phyloP scores from a whole-genome alignment of 2,797 vertebrate genomes.

The Scolopax rusticola region DNA sequence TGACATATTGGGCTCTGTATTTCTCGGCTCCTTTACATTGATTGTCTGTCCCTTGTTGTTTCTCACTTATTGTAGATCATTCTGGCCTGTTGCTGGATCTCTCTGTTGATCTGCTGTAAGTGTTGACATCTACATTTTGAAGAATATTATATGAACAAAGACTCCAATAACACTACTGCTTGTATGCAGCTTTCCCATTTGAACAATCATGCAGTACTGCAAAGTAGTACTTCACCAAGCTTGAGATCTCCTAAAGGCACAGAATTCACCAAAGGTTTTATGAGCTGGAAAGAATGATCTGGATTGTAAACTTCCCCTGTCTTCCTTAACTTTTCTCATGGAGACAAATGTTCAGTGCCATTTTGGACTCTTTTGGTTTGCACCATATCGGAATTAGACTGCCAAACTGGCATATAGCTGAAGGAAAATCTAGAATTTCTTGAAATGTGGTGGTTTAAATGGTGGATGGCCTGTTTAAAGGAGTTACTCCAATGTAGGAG shows the following conservation, averaged over 20 bases:
- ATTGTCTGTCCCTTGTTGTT: background rate
- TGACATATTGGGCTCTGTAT: background rate
- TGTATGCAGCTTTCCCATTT: background rate
- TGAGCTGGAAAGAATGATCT: background rate
- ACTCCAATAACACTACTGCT: background rate
- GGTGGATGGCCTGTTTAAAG: background rate
- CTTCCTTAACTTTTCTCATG: background rate
- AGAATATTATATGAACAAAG: background rate
- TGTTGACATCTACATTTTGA: background rate
- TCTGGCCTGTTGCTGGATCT: background rate
- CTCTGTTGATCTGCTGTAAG: background rate
- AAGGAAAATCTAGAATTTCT: background rate
- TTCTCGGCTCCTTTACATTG: background rate
- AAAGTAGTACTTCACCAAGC: background rate
- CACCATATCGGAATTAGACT: background rate
- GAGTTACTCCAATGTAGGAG: background rate
- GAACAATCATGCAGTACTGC: background rate
- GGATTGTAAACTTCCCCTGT: fast-evolving
- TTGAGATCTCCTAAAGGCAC: background rate
- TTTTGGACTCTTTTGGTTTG: background rate
- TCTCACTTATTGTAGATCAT: background rate
- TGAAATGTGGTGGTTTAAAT: background rate
- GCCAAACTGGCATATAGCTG: background rate
- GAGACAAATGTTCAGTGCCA: background rate
- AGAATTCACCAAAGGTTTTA: background rate